These are phyloP conservation scores for Lycia hirtaria DNA, from an alignment of 2,888 invertebrate species.

Conservation along the genomic window DNA sequence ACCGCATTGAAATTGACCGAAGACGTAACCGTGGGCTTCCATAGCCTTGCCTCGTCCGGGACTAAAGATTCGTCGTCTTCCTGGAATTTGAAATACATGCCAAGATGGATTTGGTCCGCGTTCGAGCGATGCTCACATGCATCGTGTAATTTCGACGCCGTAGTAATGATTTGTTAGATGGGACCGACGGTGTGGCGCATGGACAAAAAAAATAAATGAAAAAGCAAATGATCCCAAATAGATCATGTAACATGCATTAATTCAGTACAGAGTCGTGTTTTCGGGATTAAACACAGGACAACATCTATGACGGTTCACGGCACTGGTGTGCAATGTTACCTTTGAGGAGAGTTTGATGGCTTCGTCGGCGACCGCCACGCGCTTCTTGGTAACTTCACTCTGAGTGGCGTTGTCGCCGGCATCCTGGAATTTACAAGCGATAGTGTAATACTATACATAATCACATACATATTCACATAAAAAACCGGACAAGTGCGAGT, in stretches of 20 bases:
- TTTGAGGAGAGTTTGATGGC: slow-evolving; percentile 63
- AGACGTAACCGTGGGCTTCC: slow-evolving; percentile 64
- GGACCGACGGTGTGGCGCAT: slow-evolving; percentile 30
- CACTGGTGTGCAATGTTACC: slow-evolving; percentile 55
- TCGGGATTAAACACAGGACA: background rate
- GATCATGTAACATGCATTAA: slow-evolving; percentile 37
- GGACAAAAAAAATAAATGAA: slow-evolving; percentile 59
- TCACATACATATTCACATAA: background rate
- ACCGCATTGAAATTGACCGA: slow-evolving; percentile 65
- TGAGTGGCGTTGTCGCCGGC: slow-evolving; percentile 71
- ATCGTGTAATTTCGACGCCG: background rate
- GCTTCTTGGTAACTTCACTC: slow-evolving; percentile 73
- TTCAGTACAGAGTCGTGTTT: slow-evolving; percentile 5
- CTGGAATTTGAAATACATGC: slow-evolving; percentile 78
- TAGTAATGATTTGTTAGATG: slow-evolving; percentile 29
- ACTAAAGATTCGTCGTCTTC: slow-evolving; percentile 69
- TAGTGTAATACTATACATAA: background rate
- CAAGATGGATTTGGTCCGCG: slow-evolving; percentile 53
- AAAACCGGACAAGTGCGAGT: background rate
- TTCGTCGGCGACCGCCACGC: slow-evolving; percentile 71
- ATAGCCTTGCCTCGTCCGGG: slow-evolving; percentile 67
- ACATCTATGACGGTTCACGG: background rate
- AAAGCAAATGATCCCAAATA: slow-evolving; percentile 57
- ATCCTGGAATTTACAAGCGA: slow-evolving; percentile 55
- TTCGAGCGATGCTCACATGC: background rate